Evolutionary conservation across 2,888 invertebrate species (phyloP).

Genomic region (Eretmocerus hayati): DNA sequence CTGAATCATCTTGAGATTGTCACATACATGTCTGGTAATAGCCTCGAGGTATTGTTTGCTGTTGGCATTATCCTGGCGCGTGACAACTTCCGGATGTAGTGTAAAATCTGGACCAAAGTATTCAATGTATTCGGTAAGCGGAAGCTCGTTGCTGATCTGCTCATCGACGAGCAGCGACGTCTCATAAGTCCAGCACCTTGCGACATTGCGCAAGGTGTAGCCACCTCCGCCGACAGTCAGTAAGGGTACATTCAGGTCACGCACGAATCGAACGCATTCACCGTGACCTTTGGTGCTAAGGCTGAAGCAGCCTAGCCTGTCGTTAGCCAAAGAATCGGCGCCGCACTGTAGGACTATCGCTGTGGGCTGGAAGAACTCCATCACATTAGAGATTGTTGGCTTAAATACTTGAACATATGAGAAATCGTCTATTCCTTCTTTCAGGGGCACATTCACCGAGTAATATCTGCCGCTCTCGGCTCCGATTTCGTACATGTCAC

Average conservation of each 20-base stretch:
- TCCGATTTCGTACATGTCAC: conserved; percentile 98
- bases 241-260: conserved; percentile 84
- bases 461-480: conserved; percentile 93
- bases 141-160: conserved; percentile 88
- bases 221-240: conserved; percentile 78
- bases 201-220: conserved; percentile 93
- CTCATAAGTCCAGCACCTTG: conserved; percentile 98
- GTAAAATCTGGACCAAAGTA: conserved; percentile 97
- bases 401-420: conserved; percentile 91
- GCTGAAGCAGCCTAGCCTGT: conserved; percentile 92
- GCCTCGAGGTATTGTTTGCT: conserved; percentile 91
- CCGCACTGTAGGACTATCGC: conserved; percentile 98
- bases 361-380: conserved; percentile 94
- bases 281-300: conserved; percentile 92
- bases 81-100: conserved; percentile 86
- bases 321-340: conserved; percentile 94
- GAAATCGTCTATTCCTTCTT: conserved; percentile 94
- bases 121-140: conserved; percentile 92
- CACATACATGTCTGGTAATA: conserved; percentile 81
- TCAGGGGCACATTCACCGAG: conserved; percentile 95
- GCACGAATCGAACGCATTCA: conserved; percentile 95
- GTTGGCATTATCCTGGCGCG: conserved; percentile 85
- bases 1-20: conserved; percentile 88
- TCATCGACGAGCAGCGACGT: conserved; percentile 91
- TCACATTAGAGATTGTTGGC: conserved; percentile 86